These are phyloP conservation scores for Drosophila sordidula DNA, from an alignment of 2,888 invertebrate species.

Conservation along the genomic window DNA sequence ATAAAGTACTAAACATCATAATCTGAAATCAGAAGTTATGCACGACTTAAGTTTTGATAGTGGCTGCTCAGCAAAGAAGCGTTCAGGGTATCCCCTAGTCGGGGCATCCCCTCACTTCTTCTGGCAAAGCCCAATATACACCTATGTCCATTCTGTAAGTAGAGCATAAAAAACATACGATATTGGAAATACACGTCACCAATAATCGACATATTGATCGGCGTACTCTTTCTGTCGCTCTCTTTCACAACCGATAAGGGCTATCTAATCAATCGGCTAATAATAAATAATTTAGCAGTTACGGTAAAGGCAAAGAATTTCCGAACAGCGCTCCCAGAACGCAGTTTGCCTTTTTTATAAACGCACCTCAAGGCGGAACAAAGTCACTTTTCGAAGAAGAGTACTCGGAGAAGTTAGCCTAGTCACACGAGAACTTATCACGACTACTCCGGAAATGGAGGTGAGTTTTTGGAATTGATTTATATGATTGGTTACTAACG, in stretches of 20 bases:
- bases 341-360: no score
- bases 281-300: not conserved
- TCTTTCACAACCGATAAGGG: constrained; percentile 13
- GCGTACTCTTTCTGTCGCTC: not conserved
- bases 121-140: no score
- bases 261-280: constrained; percentile 48
- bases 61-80: no score
- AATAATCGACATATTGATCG: not conserved
- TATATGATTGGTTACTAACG: not conserved
- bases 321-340: no score
- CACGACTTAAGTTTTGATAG: no score
- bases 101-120: no score
- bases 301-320: not conserved
- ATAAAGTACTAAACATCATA: no score
- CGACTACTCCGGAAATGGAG: constrained; percentile 32
- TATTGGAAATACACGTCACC: not conserved
- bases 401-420: not conserved
- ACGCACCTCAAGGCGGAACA: not conserved
- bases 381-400: not conserved
- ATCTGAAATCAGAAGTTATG: no score
- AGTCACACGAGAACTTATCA: not conserved
- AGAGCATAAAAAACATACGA: not conserved
- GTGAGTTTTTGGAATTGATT: constrained; percentile 27
- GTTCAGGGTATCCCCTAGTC: no score
- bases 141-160: no score